These are phyloP conservation scores for Scaptodrosophila latifasciaeformis DNA, from an alignment of 2,888 invertebrate genomes.

Conservation along the genomic window DNA sequence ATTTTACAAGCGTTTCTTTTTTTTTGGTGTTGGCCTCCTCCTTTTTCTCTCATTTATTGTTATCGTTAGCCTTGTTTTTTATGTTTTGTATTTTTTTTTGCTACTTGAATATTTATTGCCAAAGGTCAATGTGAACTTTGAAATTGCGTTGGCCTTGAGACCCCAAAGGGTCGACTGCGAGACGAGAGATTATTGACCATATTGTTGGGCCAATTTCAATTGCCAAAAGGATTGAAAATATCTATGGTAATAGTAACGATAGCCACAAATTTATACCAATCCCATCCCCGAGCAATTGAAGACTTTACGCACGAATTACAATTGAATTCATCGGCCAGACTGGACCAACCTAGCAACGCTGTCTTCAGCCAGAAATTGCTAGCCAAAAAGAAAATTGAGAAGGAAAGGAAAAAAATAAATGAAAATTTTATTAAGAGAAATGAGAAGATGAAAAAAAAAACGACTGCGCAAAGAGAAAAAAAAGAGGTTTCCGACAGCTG, in stretches of 20 bases:
- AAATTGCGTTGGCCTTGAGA: constrained; percentile 40
- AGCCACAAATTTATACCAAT: too few relatives aligned
- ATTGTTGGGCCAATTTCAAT: neutral
- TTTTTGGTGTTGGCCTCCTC: neutral
- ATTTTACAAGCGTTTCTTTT: constrained; percentile 38
- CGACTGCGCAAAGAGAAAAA: neutral
- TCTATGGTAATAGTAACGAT: constrained; percentile 15
- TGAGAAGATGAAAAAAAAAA: neutral
- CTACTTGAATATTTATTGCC: constrained; percentile 34
- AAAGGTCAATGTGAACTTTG: constrained; percentile 30
- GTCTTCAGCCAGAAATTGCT: too few relatives aligned
- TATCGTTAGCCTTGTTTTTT: neutral
- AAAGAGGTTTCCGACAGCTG: neutral
- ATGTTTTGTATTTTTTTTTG: neutral
- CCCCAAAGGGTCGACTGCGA: constrained; percentile 1
- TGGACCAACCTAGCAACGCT: too few relatives aligned
- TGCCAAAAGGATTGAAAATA: constrained; percentile 10
- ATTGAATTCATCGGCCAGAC: constrained; percentile 13
- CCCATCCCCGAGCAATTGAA: neutral
- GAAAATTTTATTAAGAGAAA: neutral
- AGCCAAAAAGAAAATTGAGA: too few relatives aligned
- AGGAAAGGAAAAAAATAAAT: neutral
- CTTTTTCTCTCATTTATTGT: neutral
- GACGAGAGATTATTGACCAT: neutral
- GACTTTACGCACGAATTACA: constrained; percentile 25